A percentile compares a stretch with the other conserved stretches of the same genome.
phyloP scores from a whole-genome alignment of 2,888 invertebrate species.

The Andricus quercusramuli region DNA sequence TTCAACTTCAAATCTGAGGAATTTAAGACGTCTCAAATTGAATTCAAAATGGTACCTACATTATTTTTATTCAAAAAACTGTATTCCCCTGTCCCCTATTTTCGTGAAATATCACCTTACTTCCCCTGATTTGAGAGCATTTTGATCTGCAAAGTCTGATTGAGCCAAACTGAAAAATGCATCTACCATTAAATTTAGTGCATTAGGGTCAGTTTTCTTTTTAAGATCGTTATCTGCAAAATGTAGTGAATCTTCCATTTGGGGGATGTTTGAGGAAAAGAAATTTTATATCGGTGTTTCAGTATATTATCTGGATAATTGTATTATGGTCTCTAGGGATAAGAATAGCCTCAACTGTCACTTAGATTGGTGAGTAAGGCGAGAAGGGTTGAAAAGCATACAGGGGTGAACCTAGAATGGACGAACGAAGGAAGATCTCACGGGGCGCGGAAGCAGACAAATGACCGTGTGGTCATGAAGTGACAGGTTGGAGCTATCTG shows the following conservation, averaged over 20 bases:
- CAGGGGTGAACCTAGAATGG: constrained; percentile 42
- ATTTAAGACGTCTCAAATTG: too few relatives aligned
- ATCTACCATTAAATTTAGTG: too few relatives aligned
- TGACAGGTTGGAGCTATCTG: constrained; percentile 72
- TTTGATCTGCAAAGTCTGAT: neutral
- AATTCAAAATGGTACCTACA: too few relatives aligned
- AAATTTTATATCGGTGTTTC: neutral
- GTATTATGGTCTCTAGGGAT: constrained; percentile 21
- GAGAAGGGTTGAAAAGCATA: constrained; percentile 52
- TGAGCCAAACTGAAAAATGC: neutral
- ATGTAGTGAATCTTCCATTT: neutral
- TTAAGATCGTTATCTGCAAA: too few relatives aligned
- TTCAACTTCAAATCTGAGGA: too few relatives aligned
- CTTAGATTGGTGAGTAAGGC: constrained; percentile 47
- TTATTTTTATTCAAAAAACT: too few relatives aligned
- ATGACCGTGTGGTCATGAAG: constrained; percentile 73
- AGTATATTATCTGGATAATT: constrained; percentile 26
- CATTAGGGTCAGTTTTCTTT: too few relatives aligned
- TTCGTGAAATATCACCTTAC: too few relatives aligned
- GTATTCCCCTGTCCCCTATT: too few relatives aligned
- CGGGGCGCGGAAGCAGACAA: constrained; percentile 71
- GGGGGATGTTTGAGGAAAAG: neutral
- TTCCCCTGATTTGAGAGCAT: too few relatives aligned
- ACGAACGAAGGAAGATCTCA: constrained; percentile 57
- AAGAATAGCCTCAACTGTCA: constrained; percentile 38